A percentile compares a stretch with the other conserved stretches of the same genome.
These are phyloP conservation scores for Clangula hyemalis DNA, from an alignment of 2,797 vertebrate species.

Conservation along the genomic window DNA sequence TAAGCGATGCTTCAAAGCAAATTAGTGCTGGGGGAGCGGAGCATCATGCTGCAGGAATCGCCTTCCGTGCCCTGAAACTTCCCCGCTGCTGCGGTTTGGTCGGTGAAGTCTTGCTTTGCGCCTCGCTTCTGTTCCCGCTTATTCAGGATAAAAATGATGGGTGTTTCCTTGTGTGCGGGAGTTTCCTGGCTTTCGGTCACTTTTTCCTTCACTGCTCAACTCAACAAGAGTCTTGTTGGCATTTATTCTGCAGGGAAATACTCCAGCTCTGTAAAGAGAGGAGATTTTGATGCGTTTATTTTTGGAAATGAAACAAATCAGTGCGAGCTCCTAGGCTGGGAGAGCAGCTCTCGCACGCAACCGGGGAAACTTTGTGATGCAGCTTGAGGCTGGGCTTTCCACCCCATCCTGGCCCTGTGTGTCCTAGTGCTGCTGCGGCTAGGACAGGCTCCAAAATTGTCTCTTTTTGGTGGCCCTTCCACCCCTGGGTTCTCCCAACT, in stretches of 20 bases:
- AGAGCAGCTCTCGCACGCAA: neutral
- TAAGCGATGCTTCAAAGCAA: fast-evolving
- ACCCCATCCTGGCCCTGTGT: fast-evolving
- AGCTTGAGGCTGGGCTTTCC: neutral
- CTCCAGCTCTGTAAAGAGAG: neutral
- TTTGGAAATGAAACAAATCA: fast-evolving
- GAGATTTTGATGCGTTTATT: neutral
- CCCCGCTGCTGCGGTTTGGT: fast-evolving
- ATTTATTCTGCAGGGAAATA: neutral
- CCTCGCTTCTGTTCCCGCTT: fast-evolving
- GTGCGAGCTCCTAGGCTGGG: fast-evolving
- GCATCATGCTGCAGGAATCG: fast-evolving
- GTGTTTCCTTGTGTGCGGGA: neutral
- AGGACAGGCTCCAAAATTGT: neutral
- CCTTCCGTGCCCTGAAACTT: neutral
- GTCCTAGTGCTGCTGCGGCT: neutral
- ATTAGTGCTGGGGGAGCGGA: fast-evolving
- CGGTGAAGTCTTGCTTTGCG: neutral
- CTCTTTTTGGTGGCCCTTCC: neutral
- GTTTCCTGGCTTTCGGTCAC: neutral
- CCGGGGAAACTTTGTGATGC: neutral
- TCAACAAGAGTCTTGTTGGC: neutral
- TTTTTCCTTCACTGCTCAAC: neutral
- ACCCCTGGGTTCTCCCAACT: neutral
- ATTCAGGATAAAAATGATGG: neutral